These are phyloP conservation scores for Gerosis bhagava DNA, from an alignment of 2,888 invertebrate genomes.

Conservation along the genomic window DNA sequence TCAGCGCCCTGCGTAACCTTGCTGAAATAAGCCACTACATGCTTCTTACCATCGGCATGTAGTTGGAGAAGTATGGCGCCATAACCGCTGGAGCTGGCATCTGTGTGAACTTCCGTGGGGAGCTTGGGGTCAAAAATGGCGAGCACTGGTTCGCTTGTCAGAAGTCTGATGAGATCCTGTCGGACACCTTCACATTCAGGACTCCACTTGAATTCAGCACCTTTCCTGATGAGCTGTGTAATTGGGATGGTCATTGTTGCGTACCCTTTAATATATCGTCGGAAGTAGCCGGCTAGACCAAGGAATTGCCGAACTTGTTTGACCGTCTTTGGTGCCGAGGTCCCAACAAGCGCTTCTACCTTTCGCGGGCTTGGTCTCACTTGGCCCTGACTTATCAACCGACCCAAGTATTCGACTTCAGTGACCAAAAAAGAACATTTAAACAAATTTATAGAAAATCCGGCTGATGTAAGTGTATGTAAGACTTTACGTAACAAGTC, in stretches of 20 bases:
- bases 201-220: conserved; percentile 24
- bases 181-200: conserved; percentile 21
- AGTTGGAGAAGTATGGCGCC: conserved; percentile 19
- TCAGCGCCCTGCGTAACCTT: too few relatives aligned
- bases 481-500: conserved; percentile 22
- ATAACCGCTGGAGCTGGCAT: too few relatives aligned
- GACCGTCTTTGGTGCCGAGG: conserved; percentile 18
- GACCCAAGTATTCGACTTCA: conserved; percentile 32
- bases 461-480: conserved; percentile 27
- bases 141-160: conserved; percentile 28
- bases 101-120: conserved; percentile 30
- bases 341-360: conserved; percentile 20
- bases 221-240: conserved; percentile 21
- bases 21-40: too few relatives aligned
- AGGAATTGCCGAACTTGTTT: conserved; percentile 30
- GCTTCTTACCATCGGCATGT: not conserved
- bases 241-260: conserved; percentile 24
- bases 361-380: conserved; percentile 29
- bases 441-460: conserved; percentile 31
- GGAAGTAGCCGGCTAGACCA: conserved; percentile 32
- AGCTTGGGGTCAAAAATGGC: conserved; percentile 27
- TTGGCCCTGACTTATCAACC: conserved; percentile 28
- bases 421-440: conserved; percentile 31
- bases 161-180: conserved; percentile 18
- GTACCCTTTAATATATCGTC: conserved; percentile 28